Percentiles rank a stretch among this genome's conserved stretches.
These are phyloP conservation scores for Branchellion lobata DNA, from an alignment of 2,888 invertebrate species.

Conservation along the genomic window DNA sequence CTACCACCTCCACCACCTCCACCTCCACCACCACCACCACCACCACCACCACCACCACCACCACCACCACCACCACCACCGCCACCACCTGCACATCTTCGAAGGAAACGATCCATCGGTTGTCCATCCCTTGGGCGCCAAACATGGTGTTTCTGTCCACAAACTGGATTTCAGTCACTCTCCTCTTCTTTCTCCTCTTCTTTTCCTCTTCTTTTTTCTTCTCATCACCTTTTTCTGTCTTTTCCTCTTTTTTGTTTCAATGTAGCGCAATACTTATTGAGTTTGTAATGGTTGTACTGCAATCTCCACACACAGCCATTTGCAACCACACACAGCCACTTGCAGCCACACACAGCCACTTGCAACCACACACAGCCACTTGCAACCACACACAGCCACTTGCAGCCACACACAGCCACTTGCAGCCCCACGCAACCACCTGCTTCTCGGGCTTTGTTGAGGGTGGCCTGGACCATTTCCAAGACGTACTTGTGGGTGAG, in stretches of 20 bases:
- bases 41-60: neutral
- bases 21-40: neutral
- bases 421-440: too few species aligned
- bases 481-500: slow-evolving; percentile 49
- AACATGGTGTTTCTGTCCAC: slow-evolving; percentile 48
- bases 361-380: too few species aligned
- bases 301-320: too few species aligned
- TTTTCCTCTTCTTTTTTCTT: too few species aligned
- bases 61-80: neutral
- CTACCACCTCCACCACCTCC: neutral
- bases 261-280: too few species aligned
- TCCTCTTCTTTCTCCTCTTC: neutral
- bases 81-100: neutral
- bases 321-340: too few species aligned
- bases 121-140: slow-evolving; percentile 47
- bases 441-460: slow-evolving; percentile 12
- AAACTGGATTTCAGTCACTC: slow-evolving; percentile 45
- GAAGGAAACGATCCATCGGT: slow-evolving; percentile 48
- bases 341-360: too few species aligned
- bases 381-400: too few species aligned
- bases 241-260: too few species aligned
- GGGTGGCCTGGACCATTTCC: slow-evolving; percentile 43
- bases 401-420: too few species aligned
- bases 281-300: too few species aligned
- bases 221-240: too few species aligned